Evolutionary conservation across 2,797 vertebrate species (phyloP).

Genomic region (Triplophysa bombifrons): DNA sequence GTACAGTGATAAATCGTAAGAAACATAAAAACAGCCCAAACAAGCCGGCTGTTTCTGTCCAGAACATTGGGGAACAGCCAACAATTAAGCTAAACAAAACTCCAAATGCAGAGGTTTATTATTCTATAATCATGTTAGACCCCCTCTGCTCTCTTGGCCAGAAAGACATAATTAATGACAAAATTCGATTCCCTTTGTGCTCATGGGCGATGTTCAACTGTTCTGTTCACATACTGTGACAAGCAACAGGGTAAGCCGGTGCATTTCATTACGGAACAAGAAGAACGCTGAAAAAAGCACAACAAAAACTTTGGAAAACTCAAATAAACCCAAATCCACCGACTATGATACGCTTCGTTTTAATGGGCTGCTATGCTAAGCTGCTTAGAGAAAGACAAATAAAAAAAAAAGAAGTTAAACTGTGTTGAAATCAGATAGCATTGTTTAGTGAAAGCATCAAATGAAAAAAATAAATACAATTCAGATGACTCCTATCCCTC

Average conservation of each 20-base stretch:
- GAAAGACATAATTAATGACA: conserved; percentile 52
- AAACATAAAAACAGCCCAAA: conserved; percentile 39
- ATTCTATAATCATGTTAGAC: conserved; percentile 51
- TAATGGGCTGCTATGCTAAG: conserved; percentile 51
- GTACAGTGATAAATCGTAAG: conserved; percentile 39
- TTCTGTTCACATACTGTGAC: conserved; percentile 48
- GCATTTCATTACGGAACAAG: conserved; percentile 46
- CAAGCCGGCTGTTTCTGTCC: conserved; percentile 24
- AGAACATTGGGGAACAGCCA: conserved; percentile 38
- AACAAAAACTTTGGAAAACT: conserved; percentile 40
- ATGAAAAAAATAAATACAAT: neutral
- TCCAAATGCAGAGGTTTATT: conserved; percentile 34
- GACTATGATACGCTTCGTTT: conserved; percentile 34
- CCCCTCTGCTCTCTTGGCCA: conserved; percentile 46
- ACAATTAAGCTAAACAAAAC: conserved; percentile 54
- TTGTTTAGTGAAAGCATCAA: neutral
- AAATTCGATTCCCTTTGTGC: conserved; percentile 49
- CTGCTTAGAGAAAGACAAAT: conserved; percentile 49
- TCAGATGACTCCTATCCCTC: neutral
- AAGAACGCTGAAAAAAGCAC: conserved; percentile 3
- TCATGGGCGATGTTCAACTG: conserved; percentile 25
- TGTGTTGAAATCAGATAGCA: conserved; percentile 20
- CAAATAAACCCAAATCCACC: conserved; percentile 32
- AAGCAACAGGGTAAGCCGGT: conserved; percentile 36
- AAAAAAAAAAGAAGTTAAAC: conserved; percentile 11